Base-by-base conservation (phyloP, 2,113 vertebrate genomes). In the Platichthys stellatus region DNA sequence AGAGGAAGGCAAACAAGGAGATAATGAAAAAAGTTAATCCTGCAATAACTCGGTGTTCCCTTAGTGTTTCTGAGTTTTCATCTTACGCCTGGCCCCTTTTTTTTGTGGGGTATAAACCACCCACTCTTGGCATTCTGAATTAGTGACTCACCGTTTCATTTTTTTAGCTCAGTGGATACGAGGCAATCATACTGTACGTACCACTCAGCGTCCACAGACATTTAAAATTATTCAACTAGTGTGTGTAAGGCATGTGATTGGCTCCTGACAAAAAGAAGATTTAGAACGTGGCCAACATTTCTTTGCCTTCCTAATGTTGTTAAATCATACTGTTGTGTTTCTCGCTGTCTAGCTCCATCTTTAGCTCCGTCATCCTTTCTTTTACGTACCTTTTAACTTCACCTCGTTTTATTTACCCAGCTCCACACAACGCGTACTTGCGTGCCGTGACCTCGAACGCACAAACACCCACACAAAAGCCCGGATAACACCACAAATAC, bases 11-110 rank as follows among this genome's bases (percentile, higher is more conserved):
- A 93, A 92, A 91, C 87, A 88, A 76, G 84, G 78, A 87, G 84
- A 88, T 91, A 88, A 93, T 91, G 90, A 90, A 91, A 92, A 89
- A 93, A 89, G 87, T 89, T 87, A 88, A 88, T 90, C 86, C 75
- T 75, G 86, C 87, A 91, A 92, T 92, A 92, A 88, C 88, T 86
- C 80, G 63, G 68, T 69, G 80, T 89, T 88, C 85, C 88, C 85
- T 83, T 70, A 78, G 80, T 89, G 80, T 87, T 89, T 86, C 86
- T 31, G 72, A 86, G 72, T 87, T 90, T 88, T 89, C 84, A 84
- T 88, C 85, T 89, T 85, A 87, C 86, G 72, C 84, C 76, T 69
- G 73, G 71, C 58, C 73, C 70, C 81, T 74, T 76, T 76, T 67
- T 31, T 31, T 31, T 20, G 17, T 20, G 28, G 24, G 24, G 24